These are phyloP conservation scores for Syngnathus scovelli DNA, from an alignment of 2,113 vertebrate genomes.

Conservation along the genomic window DNA sequence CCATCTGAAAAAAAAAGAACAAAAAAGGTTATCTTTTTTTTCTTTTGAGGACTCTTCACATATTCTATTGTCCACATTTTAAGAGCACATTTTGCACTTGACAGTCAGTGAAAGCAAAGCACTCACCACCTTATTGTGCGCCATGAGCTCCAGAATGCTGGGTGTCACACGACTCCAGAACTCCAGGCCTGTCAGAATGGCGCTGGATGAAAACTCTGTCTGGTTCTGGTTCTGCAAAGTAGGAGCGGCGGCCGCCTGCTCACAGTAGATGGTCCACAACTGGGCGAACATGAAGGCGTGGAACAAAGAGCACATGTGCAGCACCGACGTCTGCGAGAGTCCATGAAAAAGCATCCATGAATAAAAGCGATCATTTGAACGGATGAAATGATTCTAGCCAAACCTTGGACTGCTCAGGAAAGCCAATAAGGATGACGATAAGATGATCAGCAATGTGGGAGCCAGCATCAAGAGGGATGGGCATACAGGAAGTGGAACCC, in stretches of 20 bases:
- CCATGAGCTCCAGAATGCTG: slow-evolving; percentile 97
- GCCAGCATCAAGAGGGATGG: slow-evolving; percentile 95
- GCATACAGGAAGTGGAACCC: slow-evolving; percentile 91
- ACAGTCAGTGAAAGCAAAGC: not conserved
- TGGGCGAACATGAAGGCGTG: slow-evolving; percentile 99
- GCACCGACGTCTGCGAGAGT: slow-evolving; percentile 85
- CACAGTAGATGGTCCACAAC: slow-evolving; percentile 98
- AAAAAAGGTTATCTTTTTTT: not conserved
- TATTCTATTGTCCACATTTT: not conserved
- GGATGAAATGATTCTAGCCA: slow-evolving; percentile 8
- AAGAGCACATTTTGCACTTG: not conserved
- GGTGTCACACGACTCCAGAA: slow-evolving; percentile 98
- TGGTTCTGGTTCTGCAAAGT: slow-evolving; percentile 90
- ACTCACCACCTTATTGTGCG: slow-evolving; percentile 97
- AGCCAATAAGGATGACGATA: slow-evolving; percentile 96
- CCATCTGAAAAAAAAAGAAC: slow-evolving; percentile 77
- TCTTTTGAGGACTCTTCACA: not conserved
- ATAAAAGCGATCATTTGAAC: slow-evolving; percentile 2
- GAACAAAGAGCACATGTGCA: slow-evolving; percentile 98
- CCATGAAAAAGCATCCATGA: slow-evolving; percentile 4
- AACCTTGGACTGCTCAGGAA: slow-evolving; percentile 99
- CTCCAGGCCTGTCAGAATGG: slow-evolving; percentile 92
- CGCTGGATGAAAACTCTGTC: slow-evolving; percentile 90
- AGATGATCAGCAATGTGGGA: slow-evolving; percentile 97
- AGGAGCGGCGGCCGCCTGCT: slow-evolving; percentile 86